Conservation (phyloP, 2,113 vertebrate species). For the Oncorhynchus clarkii region DNA sequence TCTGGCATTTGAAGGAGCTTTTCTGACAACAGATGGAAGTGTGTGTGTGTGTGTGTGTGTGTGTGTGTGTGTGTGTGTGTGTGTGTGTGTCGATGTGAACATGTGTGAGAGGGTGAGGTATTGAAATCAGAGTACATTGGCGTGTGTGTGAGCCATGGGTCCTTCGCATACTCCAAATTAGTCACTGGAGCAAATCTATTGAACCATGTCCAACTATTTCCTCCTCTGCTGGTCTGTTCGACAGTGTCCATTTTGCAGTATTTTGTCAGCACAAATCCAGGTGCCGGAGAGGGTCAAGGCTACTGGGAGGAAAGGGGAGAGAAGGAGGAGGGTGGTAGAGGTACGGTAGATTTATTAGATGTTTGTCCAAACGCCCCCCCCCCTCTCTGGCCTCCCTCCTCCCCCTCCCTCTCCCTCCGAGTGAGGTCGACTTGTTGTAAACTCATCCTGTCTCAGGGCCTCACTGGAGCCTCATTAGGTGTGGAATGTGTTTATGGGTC, state of each 20-base stretch:
- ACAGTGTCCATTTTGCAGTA: neutral
- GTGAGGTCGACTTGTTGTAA: neutral
- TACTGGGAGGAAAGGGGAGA: neutral
- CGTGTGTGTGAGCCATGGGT: neutral
- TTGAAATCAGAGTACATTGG: neutral
- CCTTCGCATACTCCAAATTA: neutral
- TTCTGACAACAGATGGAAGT: conserved; percentile 2
- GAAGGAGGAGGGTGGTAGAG: neutral
- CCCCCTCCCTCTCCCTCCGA: neutral
- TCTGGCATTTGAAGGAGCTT: neutral
- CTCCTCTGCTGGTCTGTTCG: neutral
- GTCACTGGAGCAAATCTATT: neutral
- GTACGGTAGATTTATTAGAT: conserved; percentile 32
- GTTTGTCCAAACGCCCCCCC: conserved; percentile 28
- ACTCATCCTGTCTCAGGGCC: neutral
- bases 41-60: neutral
- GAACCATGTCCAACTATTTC: neutral
- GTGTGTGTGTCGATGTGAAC: neutral
- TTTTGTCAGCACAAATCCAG: conserved; percentile 12
- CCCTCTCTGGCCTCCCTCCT: neutral
- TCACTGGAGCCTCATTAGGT: conserved; percentile 7
- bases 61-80: neutral
- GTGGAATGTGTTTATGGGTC: conserved; percentile 41
- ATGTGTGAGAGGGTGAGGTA: neutral
- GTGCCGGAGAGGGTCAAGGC: conserved; percentile 8